Evolutionary conservation across 2,888 invertebrate species (phyloP), one percentile per base, ranked within the genome.

Genomic region (Cinara cedri): DNA sequence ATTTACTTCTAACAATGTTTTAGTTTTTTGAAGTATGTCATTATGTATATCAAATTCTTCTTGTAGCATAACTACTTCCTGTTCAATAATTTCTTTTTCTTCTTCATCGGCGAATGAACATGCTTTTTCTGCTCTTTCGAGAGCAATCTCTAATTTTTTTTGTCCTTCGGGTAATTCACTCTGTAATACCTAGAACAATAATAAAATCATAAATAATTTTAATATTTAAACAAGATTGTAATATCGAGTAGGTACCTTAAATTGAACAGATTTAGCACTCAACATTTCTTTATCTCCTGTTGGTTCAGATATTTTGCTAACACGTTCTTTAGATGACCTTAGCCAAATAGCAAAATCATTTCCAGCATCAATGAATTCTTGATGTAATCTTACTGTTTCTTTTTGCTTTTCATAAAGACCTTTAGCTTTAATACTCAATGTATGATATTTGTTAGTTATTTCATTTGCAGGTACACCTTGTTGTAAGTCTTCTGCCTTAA

Each of bases 341-440:
- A 97, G 90, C 98, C 97, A 98, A 84, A 94, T 92, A 83, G 93
- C 91, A 85, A 97, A 96, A 83, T 96, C 95, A 85, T 94, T 92
- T 82, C 94, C 95, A 82, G 94, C 92, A 87, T 97, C 96, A 63
- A 96, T 93, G 84, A 97, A 95, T 0, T 93, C 93, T 87, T 97
- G 95, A 86, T 95, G 94, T 84, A 94, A 92, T 84, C 95, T 95
- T 0, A 96, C 95, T 0, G 94, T 93, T 85, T 93, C 93, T 85
- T 93, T 94, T 85, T 95, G 95, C 84, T 93, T 94, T 49, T 92
- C 94, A 84, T 95, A 94, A 82, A 95, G 87, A 85, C 94, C 94
- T 86, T 93, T 93, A 11, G 97, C 97, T 85, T 95, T 94, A 85
- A 95, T 95, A 55, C 93, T 93, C 26, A 97, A 88, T 26, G 90